A percentile compares a stretch with the other conserved stretches of the same genome.
phyloP scores from a whole-genome alignment of 2,797 vertebrate genomes.

The Xenentodon cancila region DNA sequence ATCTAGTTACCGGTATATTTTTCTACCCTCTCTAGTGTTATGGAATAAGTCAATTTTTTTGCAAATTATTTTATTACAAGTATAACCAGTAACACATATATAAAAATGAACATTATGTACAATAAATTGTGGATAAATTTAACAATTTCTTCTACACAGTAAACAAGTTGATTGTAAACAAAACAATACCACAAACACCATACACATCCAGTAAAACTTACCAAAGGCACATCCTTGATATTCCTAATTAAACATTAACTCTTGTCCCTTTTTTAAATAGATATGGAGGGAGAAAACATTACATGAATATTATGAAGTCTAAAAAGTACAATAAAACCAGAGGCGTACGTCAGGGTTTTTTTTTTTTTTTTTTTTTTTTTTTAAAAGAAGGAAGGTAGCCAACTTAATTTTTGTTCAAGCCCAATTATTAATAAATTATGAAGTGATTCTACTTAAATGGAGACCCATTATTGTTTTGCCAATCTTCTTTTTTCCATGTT shows the following conservation, averaged over 20 bases:
- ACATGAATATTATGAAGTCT: conserved; percentile 42
- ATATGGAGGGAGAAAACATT: conserved; percentile 12
- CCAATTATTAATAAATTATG: conserved; percentile 43
- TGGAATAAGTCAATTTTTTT: conserved; percentile 34
- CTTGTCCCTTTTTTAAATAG: conserved; percentile 49
- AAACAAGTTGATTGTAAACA: conserved; percentile 80
- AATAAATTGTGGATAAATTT: conserved; percentile 65
- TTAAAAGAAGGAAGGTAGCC: conserved; percentile 13
- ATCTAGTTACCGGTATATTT: neutral
- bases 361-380: no score
- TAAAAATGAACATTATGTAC: conserved; percentile 74
- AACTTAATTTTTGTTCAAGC: conserved; percentile 31
- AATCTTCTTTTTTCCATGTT: conserved; percentile 20
- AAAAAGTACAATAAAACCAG: conserved; percentile 54
- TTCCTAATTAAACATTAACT: conserved; percentile 64
- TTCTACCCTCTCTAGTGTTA: neutral
- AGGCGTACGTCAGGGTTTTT: conserved; percentile 40
- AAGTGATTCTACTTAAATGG: neutral
- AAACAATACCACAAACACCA: conserved; percentile 68
- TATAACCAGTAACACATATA: conserved; percentile 76
- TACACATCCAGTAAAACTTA: conserved; percentile 65
- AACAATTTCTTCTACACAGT: conserved; percentile 64
- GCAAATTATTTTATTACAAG: conserved; percentile 73
- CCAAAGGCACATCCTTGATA: conserved; percentile 81
- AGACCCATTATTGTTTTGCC: neutral